phyloP scores from a whole-genome alignment of 2,888 invertebrate genomes.

The Oasisia sp. region DNA sequence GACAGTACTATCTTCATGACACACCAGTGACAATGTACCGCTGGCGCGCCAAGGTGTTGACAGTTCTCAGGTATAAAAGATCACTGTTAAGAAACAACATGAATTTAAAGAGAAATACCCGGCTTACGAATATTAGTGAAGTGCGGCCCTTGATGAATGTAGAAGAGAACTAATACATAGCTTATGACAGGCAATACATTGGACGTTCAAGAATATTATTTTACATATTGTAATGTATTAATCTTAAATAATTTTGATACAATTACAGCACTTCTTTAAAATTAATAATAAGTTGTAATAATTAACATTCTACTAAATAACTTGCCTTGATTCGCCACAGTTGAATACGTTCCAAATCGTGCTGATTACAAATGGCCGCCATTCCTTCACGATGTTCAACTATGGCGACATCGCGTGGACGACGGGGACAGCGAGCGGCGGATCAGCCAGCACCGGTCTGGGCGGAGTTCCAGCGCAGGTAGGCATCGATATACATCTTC shows the following conservation, averaged over 20 bases:
- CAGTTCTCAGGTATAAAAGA: too few species aligned
- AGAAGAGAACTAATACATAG: too few species aligned
- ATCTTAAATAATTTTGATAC: neutral
- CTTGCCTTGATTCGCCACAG: neutral
- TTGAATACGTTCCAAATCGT: conserved; percentile 40
- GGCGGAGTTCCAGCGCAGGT: neutral
- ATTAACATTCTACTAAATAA: neutral
- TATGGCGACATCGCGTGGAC: conserved; percentile 40
- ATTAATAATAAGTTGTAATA: neutral
- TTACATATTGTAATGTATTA: neutral
- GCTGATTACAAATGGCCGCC: conserved; percentile 36
- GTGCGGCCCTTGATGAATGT: too few species aligned
- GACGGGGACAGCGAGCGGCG: conserved; percentile 34
- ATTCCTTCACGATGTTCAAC: conserved; percentile 43
- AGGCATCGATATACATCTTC: neutral
- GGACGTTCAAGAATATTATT: neutral
- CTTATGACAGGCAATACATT: neutral
- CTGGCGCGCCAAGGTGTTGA: too few species aligned
- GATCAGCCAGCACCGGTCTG: neutral
- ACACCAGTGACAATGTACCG: too few species aligned
- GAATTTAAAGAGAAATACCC: too few species aligned
- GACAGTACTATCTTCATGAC: too few species aligned
- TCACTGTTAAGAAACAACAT: too few species aligned
- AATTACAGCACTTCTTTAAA: neutral
- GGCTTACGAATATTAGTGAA: too few species aligned